Conservation (phyloP, 2,888 invertebrate genomes). For the Laothoe populi region DNA sequence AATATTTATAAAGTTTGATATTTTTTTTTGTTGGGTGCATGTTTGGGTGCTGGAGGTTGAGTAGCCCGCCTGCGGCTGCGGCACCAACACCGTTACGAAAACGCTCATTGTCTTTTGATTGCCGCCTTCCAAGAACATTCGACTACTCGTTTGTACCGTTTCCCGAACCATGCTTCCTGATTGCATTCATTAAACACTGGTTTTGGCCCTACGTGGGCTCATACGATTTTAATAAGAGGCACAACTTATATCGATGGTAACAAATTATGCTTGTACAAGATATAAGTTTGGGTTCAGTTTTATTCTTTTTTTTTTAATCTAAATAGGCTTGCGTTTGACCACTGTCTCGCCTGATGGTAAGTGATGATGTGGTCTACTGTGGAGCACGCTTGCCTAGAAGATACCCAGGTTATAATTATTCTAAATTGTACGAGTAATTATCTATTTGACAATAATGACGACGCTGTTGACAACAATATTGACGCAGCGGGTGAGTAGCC, state of each 20-base stretch:
- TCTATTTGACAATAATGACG: no score
- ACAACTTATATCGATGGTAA: no score
- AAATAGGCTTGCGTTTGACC: no score
- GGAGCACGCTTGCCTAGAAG: no score
- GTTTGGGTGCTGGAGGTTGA: constrained; percentile 53
- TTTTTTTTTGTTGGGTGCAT: constrained; percentile 40
- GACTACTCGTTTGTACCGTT: constrained; percentile 79
- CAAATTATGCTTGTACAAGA: background rate
- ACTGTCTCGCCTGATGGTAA: no score
- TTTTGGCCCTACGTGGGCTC: constrained; percentile 58
- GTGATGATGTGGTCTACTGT: no score
- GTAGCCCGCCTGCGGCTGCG: constrained; percentile 50
- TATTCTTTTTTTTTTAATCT: no score
- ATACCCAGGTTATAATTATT: no score
- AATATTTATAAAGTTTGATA: constrained; percentile 62
- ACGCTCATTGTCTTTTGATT: constrained; percentile 76
- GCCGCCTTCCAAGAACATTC: constrained; percentile 74
- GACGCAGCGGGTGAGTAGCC: no score
- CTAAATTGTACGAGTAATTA: no score
- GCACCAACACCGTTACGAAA: constrained; percentile 68
- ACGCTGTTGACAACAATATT: no score
- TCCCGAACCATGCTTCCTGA: constrained; percentile 71
- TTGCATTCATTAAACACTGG: constrained; percentile 72
- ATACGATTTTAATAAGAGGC: constrained; percentile 27
- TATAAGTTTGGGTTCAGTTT: background rate